Evolutionary conservation across 2,113 vertebrate species (phyloP).

Genomic region (Casuarius casuarius): DNA sequence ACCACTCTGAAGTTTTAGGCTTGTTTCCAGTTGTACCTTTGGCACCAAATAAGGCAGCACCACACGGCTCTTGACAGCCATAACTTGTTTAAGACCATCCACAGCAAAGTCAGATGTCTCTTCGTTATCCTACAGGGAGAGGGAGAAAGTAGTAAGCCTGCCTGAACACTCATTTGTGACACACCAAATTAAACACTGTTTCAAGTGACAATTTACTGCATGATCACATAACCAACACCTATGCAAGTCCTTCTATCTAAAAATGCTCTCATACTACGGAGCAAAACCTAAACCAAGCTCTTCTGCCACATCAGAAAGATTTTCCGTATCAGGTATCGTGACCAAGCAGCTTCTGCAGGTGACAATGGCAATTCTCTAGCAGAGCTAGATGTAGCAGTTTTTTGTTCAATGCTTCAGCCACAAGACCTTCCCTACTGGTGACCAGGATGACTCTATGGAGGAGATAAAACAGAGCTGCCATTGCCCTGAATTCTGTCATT

Average conservation of each 20-base stretch:
- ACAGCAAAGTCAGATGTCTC: slow-evolving; percentile 91
- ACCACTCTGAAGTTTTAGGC: background rate
- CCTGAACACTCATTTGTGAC: background rate
- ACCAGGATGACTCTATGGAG: background rate
- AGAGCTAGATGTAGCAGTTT: background rate
- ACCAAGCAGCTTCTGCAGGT: background rate
- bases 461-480: background rate
- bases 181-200: background rate
- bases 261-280: background rate
- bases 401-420: background rate
- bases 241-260: background rate
- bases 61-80: slow-evolving; percentile 98
- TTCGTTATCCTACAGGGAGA: slow-evolving; percentile 83
- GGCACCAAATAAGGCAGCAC: slow-evolving; percentile 97
- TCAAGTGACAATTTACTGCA: background rate
- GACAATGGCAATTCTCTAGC: background rate
- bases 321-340: background rate
- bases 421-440: background rate
- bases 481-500: background rate
- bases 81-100: slow-evolving; percentile 97
- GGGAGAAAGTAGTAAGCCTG: background rate
- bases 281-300: background rate
- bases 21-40: slow-evolving; percentile 80
- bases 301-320: background rate
- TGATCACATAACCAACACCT: background rate